Evolutionary conservation across 1,140 invertebrate genomes (phyloP).

Genomic region (Lordiphosa mommai): DNA sequence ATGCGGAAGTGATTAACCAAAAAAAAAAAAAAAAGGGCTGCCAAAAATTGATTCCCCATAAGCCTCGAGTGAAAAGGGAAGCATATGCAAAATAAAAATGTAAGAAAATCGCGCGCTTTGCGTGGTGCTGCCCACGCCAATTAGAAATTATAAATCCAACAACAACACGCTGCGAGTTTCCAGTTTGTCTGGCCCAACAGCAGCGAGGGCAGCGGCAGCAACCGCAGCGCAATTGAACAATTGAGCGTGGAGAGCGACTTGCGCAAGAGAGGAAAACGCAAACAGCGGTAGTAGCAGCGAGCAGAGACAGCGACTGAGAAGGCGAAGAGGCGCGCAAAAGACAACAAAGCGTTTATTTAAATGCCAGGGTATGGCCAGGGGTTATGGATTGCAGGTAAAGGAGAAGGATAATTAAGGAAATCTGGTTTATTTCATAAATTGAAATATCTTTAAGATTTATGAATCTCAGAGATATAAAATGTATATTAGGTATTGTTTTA

Average conservation of each 20-base stretch:
- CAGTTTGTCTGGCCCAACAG: slow-evolving; percentile 31
- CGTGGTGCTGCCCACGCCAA: slow-evolving; percentile 48
- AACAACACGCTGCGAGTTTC: background rate
- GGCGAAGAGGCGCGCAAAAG: slow-evolving; percentile 56
- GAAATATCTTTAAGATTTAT: background rate
- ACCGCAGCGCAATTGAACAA: slow-evolving; percentile 32
- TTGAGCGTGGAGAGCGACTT: slow-evolving; percentile 66
- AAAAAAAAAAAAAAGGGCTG: slow-evolving; percentile 23
- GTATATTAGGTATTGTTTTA: too few species aligned
- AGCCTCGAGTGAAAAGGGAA: background rate
- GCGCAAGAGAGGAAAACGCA: slow-evolving; percentile 18
- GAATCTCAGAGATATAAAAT: too few species aligned
- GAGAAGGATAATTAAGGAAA: slow-evolving; percentile 11
- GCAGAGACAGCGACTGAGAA: slow-evolving; percentile 9
- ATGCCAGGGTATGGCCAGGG: slow-evolving; percentile 22
- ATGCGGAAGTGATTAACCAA: slow-evolving; percentile 54
- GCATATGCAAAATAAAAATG: background rate
- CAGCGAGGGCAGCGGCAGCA: background rate
- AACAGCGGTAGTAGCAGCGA: background rate
- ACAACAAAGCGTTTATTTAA: slow-evolving; percentile 27
- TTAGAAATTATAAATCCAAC: slow-evolving; percentile 64
- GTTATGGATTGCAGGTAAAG: too few species aligned
- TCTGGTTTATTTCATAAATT: background rate
- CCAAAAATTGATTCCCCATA: slow-evolving; percentile 34
- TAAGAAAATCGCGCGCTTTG: slow-evolving; percentile 40